Percentiles rank a stretch among this genome's conserved stretches.
phyloP scores from a whole-genome alignment of 2,113 vertebrate genomes.

The Dicentrarchus labrax region DNA sequence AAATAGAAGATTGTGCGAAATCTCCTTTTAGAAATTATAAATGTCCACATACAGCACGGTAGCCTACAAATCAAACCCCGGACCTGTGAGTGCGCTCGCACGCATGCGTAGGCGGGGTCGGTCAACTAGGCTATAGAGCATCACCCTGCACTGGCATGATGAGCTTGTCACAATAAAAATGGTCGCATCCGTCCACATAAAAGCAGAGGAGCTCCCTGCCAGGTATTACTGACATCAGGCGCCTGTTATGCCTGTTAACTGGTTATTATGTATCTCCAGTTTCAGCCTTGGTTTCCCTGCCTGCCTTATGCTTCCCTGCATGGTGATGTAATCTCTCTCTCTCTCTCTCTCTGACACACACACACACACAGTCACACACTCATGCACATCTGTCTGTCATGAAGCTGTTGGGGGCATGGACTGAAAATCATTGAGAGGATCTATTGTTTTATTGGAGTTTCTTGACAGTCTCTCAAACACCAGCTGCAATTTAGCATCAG shows the following conservation, averaged over 20 bases:
- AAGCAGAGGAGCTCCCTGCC: conserved; percentile 3
- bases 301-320: background rate
- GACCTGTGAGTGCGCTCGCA: too few relatives aligned
- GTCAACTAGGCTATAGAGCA: background rate
- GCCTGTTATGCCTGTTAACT: conserved; percentile 28
- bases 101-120: background rate
- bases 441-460: background rate
- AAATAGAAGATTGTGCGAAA: background rate
- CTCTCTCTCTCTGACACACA: background rate
- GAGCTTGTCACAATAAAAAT: background rate
- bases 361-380: background rate
- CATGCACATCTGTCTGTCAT: background rate
- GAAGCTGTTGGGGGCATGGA: background rate
- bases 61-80: too few relatives aligned
- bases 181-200: background rate
- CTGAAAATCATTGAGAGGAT: background rate
- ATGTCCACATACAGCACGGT: too few relatives aligned
- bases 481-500: background rate
- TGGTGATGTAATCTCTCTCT: conserved; percentile 19
- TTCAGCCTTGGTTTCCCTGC: conserved; percentile 39
- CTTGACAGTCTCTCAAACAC: background rate
- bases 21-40: too few relatives aligned
- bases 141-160: background rate
- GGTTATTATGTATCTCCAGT: conserved; percentile 29
- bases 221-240: conserved; percentile 36